These are phyloP conservation scores for Leptinotarsa undecemlineata DNA, from an alignment of 1,140 invertebrate genomes.

Conservation along the genomic window DNA sequence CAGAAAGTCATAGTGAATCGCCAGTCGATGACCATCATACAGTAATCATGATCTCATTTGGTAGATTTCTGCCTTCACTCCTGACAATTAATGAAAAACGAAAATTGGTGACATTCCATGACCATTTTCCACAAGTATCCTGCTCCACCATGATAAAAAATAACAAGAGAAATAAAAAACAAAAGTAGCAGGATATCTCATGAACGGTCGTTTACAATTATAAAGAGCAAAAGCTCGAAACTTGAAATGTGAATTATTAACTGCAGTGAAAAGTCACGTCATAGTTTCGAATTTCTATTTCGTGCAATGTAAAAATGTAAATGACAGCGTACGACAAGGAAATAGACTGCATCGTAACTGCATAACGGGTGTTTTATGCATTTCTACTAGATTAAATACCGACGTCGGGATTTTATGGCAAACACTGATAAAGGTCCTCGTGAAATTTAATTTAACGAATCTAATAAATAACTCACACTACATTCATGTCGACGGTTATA, in stretches of 20 bases:
- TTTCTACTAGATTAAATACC: neutral
- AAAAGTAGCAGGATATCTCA: neutral
- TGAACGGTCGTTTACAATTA: neutral
- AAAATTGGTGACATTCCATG: too few species aligned
- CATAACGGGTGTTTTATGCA: neutral
- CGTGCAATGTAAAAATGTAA: neutral
- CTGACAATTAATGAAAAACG: too few species aligned
- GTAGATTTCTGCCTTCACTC: too few species aligned
- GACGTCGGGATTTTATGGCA: neutral
- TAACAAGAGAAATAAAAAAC: too few species aligned
- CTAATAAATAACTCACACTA: neutral
- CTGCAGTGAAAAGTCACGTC: neutral
- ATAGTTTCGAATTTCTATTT: neutral
- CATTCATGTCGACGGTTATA: too few species aligned
- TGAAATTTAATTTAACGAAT: neutral
- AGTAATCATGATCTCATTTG: too few species aligned
- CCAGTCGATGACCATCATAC: too few species aligned
- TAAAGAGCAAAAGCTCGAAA: neutral
- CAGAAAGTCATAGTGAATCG: too few species aligned
- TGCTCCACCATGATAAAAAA: too few species aligned
- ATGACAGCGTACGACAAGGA: neutral
- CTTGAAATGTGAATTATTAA: neutral
- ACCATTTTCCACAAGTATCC: too few species aligned
- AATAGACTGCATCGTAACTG: conserved; percentile 1
- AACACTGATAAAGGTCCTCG: neutral